Conservation (phyloP, 1,140 invertebrate genomes). For the Periplaneta americana region DNA sequence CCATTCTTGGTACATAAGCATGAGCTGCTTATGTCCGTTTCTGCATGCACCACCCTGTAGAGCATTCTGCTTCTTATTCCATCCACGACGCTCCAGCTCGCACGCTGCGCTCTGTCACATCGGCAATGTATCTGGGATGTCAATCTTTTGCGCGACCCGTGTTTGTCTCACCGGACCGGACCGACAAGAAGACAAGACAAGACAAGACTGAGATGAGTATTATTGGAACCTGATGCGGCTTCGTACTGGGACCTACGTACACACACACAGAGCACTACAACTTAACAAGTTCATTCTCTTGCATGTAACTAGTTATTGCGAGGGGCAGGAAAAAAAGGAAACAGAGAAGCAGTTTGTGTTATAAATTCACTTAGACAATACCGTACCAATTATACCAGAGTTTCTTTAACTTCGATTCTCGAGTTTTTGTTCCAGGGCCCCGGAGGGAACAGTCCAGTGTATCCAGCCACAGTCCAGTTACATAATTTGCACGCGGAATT, state of each 20-base stretch:
- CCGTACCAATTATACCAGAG: neutral
- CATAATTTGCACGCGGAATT: too few relatives aligned
- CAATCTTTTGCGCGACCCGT: conserved; percentile 4
- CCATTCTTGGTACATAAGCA: too few relatives aligned
- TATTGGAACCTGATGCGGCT: neutral
- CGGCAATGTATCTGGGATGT: neutral
- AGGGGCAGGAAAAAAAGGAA: neutral
- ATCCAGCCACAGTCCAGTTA: too few relatives aligned
- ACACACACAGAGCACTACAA: neutral
- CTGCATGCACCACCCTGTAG: neutral
- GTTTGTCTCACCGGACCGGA: neutral
- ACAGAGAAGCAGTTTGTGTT: too few relatives aligned
- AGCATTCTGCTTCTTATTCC: neutral
- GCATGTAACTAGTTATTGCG: neutral
- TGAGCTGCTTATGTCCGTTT: too few relatives aligned
- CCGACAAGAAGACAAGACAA: neutral
- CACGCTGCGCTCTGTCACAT: conserved; percentile 4
- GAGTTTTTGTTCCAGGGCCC: too few relatives aligned
- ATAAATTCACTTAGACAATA: neutral
- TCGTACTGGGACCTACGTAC: neutral
- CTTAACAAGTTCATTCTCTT: neutral
- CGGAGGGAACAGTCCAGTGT: too few relatives aligned
- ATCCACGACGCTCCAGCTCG: neutral
- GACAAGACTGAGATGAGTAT: neutral
- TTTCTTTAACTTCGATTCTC: neutral